Evolutionary conservation across 2,888 invertebrate species (phyloP).

Genomic region (Hydroisotoma schaefferi): DNA sequence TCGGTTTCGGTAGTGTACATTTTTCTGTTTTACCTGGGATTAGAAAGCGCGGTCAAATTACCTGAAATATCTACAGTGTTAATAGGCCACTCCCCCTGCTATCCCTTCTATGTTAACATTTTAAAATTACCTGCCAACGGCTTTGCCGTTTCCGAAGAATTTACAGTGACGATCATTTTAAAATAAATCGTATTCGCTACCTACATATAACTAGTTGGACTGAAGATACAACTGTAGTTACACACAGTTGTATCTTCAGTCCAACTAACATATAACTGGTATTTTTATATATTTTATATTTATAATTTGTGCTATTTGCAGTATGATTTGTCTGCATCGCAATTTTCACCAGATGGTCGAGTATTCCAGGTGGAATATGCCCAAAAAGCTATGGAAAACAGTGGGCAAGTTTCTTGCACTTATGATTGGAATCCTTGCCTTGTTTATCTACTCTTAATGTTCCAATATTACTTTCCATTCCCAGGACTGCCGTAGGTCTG

Average conservation of each 20-base stretch:
- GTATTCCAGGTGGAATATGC: conserved; percentile 99
- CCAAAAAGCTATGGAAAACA: conserved; percentile 96
- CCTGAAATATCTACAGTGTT: no score
- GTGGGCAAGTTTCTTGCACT: conserved; percentile 63
- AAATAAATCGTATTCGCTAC: background rate
- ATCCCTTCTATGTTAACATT: no score
- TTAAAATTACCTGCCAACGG: no score
- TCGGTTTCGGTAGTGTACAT: no score
- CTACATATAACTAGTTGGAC: background rate
- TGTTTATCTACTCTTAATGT: background rate
- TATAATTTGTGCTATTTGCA: conserved; percentile 55
- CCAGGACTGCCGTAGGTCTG: conserved; percentile 84
- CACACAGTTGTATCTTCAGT: no score
- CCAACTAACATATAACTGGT: background rate
- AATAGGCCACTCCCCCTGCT: no score
- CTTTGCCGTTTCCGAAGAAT: no score
- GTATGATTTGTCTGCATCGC: conserved; percentile 99
- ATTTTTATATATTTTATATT: background rate
- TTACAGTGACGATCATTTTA: no score
- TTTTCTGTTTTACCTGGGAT: no score
- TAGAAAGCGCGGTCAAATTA: no score
- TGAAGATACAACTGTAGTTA: no score
- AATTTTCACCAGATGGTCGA: conserved; percentile 98
- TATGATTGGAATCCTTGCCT: conserved; percentile 2
- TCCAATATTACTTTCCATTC: conserved; percentile 35